Evolutionary conservation across 2,113 vertebrate genomes (phyloP), one percentile per base, ranked within the genome.

Genomic region (Pedionomus torquatus): DNA sequence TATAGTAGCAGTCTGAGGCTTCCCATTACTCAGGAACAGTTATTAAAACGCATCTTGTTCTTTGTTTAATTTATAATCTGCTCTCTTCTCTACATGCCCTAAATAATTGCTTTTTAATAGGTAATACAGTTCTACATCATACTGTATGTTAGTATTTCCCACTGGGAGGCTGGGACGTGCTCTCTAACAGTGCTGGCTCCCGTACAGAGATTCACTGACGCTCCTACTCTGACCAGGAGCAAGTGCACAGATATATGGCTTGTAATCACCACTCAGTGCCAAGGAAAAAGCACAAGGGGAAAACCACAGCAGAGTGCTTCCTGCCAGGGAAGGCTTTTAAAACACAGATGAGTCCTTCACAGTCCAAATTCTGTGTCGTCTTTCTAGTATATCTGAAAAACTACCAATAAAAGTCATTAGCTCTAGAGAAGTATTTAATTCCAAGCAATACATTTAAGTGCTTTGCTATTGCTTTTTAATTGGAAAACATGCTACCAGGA

Each of bases 81-180:
- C 10, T 83, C n/a, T 83, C 64, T 83, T 72, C 74, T 31, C 72
- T 84, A 95, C 89, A 49, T 49, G 87, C 31, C 65, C 64, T 89
- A 91, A 93, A 89, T 91, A 95, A 93, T 66, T 33, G 19, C 39
- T 66, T 92, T 87, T 89, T 78, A 89, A 93, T 78, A 65, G 81
- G 37, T 58, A 74, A 89, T 81, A 41, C 11, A 66, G 60, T 28
- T 70, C 64, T 61, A 75, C 81, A 83, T 54, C 41, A 9, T 10
- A 8, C 19, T 24, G 31, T 4, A 8, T 28, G 68, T 44, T 65
- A 61, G 20, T 15, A 9, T 81, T 70, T 64, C 72, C 83, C n/a
- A 30, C 0, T 0, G 15, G 91, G 72, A 69, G 26, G 64, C 35
- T 28, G 64, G 80, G 76, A 81, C 0, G 0, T 41, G 68, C 83